phyloP scores from a whole-genome alignment of 2,797 vertebrate species.

The Chaetophractus vellerosus region DNA sequence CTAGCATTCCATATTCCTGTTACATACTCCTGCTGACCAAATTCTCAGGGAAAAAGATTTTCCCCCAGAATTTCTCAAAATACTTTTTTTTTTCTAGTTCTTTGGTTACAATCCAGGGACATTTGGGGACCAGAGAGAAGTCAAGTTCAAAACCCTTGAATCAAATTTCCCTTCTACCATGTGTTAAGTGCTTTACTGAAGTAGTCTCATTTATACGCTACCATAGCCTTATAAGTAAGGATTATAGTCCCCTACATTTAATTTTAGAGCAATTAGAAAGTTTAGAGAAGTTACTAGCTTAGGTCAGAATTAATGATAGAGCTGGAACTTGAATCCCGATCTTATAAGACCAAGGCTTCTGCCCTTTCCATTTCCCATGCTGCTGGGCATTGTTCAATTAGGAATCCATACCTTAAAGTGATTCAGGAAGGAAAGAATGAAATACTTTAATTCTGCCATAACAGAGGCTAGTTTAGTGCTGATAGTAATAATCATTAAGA shows the following conservation, averaged over 20 bases:
- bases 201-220: neutral
- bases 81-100: conserved; percentile 3
- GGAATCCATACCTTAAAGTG: conserved; percentile 1
- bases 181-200: neutral
- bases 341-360: neutral
- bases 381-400: neutral
- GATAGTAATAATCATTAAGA: neutral
- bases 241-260: neutral
- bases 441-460: neutral
- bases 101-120: neutral
- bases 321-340: neutral
- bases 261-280: neutral
- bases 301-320: neutral
- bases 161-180: neutral
- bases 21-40: neutral
- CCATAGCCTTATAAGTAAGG: neutral
- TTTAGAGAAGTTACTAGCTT: conserved; percentile 24
- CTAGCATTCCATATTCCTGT: neutral
- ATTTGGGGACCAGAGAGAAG: neutral
- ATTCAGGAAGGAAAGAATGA: conserved; percentile 39
- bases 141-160: conserved; percentile 28
- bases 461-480: neutral
- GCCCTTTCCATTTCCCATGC: conserved; percentile 3
- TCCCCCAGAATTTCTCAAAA: neutral
- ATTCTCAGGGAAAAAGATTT: neutral